These are phyloP conservation scores for Lypha dubia DNA, from an alignment of 2,888 invertebrate genomes.

Conservation along the genomic window DNA sequence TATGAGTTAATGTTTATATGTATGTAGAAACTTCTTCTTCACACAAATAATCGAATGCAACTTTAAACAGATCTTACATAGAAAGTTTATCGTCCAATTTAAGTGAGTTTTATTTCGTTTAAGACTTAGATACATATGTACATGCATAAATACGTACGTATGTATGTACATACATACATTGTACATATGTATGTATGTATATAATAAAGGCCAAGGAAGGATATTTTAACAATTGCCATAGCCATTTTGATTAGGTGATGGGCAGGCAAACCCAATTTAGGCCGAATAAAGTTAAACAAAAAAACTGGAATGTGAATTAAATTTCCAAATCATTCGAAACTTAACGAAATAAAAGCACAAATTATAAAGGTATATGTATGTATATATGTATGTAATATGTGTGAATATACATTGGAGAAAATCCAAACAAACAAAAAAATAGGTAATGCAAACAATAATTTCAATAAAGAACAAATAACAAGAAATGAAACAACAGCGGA, in stretches of 20 bases:
- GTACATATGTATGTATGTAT: neutral
- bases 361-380: neutral
- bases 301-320: constrained; percentile 47
- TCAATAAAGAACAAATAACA: constrained; percentile 72
- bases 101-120: neutral
- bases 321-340: constrained; percentile 67
- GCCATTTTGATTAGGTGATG: too few species aligned
- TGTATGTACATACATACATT: neutral
- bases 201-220: constrained; percentile 19
- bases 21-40: too few species aligned
- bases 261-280: constrained; percentile 23
- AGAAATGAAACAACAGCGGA: constrained; percentile 58
- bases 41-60: too few species aligned
- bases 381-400: neutral
- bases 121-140: neutral
- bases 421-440: constrained; percentile 72
- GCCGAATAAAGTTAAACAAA: neutral
- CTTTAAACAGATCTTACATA: too few species aligned
- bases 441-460: constrained; percentile 74
- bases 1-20: too few species aligned
- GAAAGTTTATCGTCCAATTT: neutral
- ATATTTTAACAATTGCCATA: neutral
- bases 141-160: neutral
- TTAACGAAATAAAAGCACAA: neutral
- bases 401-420: constrained; percentile 17